These are phyloP conservation scores for Macropis europaea DNA, from an alignment of 2,888 invertebrate genomes.

Conservation along the genomic window DNA sequence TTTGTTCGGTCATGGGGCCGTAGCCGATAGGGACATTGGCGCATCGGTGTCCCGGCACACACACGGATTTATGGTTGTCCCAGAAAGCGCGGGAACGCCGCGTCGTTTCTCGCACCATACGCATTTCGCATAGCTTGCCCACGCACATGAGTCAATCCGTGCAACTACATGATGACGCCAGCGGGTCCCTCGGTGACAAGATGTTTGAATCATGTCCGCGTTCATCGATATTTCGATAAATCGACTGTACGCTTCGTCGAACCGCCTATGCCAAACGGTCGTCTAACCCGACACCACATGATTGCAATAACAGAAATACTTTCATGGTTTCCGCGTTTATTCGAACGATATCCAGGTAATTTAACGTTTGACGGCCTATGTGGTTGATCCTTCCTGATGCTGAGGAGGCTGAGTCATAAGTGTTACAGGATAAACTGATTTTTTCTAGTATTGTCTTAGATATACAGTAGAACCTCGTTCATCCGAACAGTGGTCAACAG, in stretches of 20 bases:
- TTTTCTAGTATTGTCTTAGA: too few species aligned
- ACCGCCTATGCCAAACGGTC: too few species aligned
- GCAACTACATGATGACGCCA: conserved; percentile 57
- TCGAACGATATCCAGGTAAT: too few species aligned
- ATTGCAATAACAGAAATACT: too few species aligned
- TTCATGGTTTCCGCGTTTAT: too few species aligned
- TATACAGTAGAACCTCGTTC: too few species aligned
- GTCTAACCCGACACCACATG: too few species aligned
- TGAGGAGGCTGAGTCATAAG: too few species aligned
- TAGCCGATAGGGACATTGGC: conserved; percentile 53
- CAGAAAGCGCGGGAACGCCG: conserved; percentile 54
- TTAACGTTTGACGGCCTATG: conserved; percentile 5
- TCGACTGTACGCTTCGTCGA: neutral
- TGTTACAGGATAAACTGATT: too few species aligned
- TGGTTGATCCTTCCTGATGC: too few species aligned
- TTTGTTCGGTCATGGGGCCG: conserved; percentile 25
- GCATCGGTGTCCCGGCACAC: conserved; percentile 59
- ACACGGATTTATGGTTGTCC: conserved; percentile 62
- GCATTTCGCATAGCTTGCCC: conserved; percentile 71
- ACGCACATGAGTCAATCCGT: conserved; percentile 76
- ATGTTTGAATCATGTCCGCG: conserved; percentile 46
- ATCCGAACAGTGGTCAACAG: too few species aligned
- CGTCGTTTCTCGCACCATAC: conserved; percentile 53
- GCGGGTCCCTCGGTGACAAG: conserved; percentile 31
- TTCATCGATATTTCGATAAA: conserved; percentile 24